Evolutionary conservation across 2,888 invertebrate genomes (phyloP).

Genomic region (Petrolisthes cinctipes): DNA sequence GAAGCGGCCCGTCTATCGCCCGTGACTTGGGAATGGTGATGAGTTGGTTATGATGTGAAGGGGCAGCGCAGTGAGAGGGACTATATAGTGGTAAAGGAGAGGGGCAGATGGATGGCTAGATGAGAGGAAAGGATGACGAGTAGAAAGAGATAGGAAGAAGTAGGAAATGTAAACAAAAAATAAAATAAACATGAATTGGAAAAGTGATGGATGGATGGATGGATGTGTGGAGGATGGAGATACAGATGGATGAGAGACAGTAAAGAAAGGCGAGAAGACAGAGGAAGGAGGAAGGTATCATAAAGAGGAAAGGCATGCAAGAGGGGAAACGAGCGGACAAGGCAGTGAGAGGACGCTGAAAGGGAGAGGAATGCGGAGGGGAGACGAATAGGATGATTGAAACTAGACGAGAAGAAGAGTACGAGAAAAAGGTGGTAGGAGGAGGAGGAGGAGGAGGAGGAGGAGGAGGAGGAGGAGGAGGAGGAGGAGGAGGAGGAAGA

Average conservation of each 20-base stretch:
- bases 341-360: background rate
- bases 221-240: no score
- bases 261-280: background rate
- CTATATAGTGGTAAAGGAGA: no score
- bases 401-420: background rate
- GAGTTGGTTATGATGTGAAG: background rate
- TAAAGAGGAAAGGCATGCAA: background rate
- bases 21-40: constrained; percentile 1
- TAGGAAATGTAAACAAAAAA: background rate
- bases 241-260: background rate
- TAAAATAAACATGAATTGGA: background rate
- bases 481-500: background rate
- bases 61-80: no score
- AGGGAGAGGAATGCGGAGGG: background rate
- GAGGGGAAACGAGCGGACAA: background rate
- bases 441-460: background rate
- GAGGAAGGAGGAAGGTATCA: constrained; percentile 6
- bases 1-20: constrained; percentile 12
- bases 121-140: background rate
- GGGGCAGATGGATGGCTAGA: background rate
- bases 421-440: constrained; percentile 5
- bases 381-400: background rate
- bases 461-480: background rate
- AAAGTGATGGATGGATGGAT: background rate
- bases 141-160: background rate